These are phyloP conservation scores for Polia nebulosa DNA, from an alignment of 2,888 invertebrate genomes.

Conservation along the genomic window DNA sequence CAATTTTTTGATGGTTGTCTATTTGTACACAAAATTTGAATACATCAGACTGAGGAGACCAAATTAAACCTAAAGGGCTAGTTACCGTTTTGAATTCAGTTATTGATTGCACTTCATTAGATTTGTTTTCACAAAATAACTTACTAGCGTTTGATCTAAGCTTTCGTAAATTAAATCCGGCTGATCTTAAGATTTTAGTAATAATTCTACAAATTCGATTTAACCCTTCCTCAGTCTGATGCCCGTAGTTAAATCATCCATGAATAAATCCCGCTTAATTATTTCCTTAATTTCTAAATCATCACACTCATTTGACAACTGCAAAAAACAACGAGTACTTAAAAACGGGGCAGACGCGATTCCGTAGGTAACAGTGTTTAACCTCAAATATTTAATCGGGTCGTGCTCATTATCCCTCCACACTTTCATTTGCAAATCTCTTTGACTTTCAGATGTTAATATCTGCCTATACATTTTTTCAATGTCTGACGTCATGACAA, in stretches of 20 bases:
- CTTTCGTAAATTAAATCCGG: conserved; percentile 23
- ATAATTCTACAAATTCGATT: conserved; percentile 7
- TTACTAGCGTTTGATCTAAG: conserved; percentile 28
- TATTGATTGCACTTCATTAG: conserved; percentile 13
- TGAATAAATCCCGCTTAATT: conserved; percentile 21
- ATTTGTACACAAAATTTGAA: conserved; percentile 19
- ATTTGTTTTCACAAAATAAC: conserved; percentile 18
- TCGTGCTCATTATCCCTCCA: not conserved
- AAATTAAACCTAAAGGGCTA: conserved; percentile 40
- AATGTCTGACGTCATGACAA: not conserved
- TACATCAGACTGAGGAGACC: conserved; percentile 24
- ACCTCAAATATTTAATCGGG: not conserved
- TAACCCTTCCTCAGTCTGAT: conserved; percentile 17
- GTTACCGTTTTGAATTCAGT: conserved; percentile 24
- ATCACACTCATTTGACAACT: not conserved
- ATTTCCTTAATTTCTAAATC: not conserved
- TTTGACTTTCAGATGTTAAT: not conserved
- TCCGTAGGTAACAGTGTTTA: conserved; percentile 13
- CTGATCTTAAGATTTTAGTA: not conserved
- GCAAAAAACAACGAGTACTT: conserved; percentile 19
- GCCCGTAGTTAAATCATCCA: conserved; percentile 18
- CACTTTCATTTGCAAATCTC: conserved; percentile 4
- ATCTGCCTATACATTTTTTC: conserved; percentile 3
- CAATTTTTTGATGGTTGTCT: not conserved
- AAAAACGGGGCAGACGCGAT: conserved; percentile 13